Conservation (phyloP, 1,140 invertebrate genomes). For the Bombus consobrinus region DNA sequence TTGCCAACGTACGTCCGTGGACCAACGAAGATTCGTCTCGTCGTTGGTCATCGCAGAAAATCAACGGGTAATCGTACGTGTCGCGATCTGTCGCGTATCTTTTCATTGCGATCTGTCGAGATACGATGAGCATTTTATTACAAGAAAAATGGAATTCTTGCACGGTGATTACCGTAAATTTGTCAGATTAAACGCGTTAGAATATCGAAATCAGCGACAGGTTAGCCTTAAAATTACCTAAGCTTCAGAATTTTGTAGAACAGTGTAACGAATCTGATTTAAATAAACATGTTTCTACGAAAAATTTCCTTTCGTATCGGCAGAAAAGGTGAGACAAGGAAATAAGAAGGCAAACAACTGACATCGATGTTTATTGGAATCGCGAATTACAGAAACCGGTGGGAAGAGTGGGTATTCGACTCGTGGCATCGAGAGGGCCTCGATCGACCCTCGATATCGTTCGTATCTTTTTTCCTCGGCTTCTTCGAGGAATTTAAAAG, state of each 20-base stretch:
- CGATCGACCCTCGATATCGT: slow-evolving; percentile 46
- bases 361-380: slow-evolving; percentile 37
- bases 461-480: slow-evolving; percentile 18
- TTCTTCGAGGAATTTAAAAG: slow-evolving; percentile 55
- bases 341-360: not conserved
- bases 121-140: too few species aligned
- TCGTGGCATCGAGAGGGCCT: slow-evolving; percentile 36
- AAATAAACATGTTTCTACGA: too few species aligned
- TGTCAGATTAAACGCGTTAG: not conserved
- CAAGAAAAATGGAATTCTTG: too few species aligned
- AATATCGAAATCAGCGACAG: not conserved
- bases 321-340: not conserved
- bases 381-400: not conserved
- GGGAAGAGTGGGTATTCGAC: not conserved
- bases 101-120: slow-evolving; percentile 6
- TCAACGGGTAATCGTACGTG: too few species aligned
- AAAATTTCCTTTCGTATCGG: not conserved
- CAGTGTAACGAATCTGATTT: too few species aligned
- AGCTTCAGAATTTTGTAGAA: too few species aligned
- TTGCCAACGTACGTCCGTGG: slow-evolving; percentile 24
- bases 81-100: slow-evolving; percentile 6
- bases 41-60: too few species aligned
- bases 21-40: too few species aligned
- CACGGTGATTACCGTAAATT: not conserved
- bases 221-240: not conserved